These are phyloP conservation scores for Pampus argenteus DNA, from an alignment of 2,797 vertebrate species.

Conservation along the genomic window DNA sequence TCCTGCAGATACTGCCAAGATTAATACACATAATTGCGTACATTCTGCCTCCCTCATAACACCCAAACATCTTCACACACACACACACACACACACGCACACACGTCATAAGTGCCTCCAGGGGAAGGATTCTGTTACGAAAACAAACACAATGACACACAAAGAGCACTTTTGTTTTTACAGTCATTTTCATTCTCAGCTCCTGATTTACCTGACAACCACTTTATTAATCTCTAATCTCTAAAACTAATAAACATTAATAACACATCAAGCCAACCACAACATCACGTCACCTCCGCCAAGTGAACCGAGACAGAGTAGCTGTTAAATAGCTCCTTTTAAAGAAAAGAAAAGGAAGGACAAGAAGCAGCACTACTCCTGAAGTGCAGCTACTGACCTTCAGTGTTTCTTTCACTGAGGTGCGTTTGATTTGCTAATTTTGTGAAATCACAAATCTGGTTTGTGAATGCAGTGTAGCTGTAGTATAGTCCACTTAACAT, in stretches of 20 bases:
- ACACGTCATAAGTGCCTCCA: constrained; percentile 7
- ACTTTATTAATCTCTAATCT: constrained; percentile 51
- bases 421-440: too few species aligned
- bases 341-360: too few species aligned
- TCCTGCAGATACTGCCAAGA: constrained; percentile 68
- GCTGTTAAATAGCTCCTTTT: background rate
- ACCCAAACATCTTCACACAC: background rate
- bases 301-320: background rate
- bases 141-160: constrained; percentile 51
- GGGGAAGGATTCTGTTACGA: constrained; percentile 49
- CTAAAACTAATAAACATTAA: constrained; percentile 46
- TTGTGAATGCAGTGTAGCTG: too few species aligned
- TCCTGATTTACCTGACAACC: constrained; percentile 47
- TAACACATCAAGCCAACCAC: constrained; percentile 10
- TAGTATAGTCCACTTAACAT: too few species aligned
- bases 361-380: too few species aligned
- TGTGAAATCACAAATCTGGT: too few species aligned
- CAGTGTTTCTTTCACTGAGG: too few species aligned
- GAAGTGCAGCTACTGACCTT: too few species aligned
- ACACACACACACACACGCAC: constrained; percentile 22
- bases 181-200: constrained; percentile 27
- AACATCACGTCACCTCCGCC: constrained; percentile 6
- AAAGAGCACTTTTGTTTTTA: constrained; percentile 31
- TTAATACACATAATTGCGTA: constrained; percentile 36
- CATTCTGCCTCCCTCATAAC: background rate